These are phyloP conservation scores for Phasianus colchicus DNA, from an alignment of 2,113 vertebrate genomes.

Conservation along the genomic window DNA sequence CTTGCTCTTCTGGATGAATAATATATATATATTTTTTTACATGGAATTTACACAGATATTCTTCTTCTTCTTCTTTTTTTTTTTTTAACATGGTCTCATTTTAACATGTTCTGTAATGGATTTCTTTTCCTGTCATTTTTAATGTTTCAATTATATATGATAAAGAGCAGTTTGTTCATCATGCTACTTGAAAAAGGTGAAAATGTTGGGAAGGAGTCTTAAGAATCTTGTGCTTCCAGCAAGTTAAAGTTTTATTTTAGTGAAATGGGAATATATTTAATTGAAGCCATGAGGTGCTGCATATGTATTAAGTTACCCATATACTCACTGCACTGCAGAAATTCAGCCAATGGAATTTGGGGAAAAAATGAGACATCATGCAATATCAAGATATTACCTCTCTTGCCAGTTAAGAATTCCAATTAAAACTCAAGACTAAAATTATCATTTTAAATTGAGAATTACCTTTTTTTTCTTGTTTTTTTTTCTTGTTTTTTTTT, in stretches of 20 bases:
- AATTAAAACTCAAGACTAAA: conserved; percentile 16
- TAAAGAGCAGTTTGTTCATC: not conserved
- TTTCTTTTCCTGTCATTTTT: not conserved
- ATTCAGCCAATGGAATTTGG: not conserved
- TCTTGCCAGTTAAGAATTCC: not conserved
- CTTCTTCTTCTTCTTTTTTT: too few relatives aligned
- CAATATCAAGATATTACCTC: not conserved
- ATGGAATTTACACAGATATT: not conserved
- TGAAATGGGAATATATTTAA: not conserved
- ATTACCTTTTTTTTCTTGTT: not conserved
- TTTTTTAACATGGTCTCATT: not conserved
- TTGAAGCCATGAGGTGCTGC: not conserved
- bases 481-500: not conserved
- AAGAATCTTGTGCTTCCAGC: not conserved
- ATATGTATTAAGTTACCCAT: not conserved
- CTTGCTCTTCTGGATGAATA: not conserved
- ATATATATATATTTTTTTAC: not conserved
- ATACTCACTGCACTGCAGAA: not conserved
- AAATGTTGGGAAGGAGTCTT: not conserved
- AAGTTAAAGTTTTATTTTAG: conserved; percentile 20
- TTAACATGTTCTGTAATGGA: not conserved
- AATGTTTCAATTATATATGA: not conserved
- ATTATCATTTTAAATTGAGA: not conserved
- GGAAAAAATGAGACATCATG: not conserved
- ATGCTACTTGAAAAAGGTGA: not conserved